A percentile compares a stretch with the other conserved stretches of the same genome.
These are phyloP conservation scores for Euura lappo DNA, from an alignment of 1,140 invertebrate genomes.

Conservation along the genomic window DNA sequence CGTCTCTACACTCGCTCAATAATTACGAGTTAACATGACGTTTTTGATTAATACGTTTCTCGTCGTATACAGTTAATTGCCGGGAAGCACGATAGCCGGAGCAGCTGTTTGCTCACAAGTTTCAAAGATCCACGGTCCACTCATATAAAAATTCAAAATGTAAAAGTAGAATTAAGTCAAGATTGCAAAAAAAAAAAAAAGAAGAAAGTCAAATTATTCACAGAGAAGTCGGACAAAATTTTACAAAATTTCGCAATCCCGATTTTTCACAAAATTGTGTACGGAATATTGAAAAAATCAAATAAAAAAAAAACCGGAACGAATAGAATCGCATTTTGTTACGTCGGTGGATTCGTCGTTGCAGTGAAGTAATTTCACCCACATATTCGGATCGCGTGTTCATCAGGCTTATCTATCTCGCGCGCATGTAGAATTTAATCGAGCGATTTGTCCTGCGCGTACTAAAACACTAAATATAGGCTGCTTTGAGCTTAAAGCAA, in stretches of 20 bases:
- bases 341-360: too few relatives aligned
- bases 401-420: too few relatives aligned
- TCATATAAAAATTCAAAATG: not conserved
- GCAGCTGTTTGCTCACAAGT: not conserved
- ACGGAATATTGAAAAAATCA: too few relatives aligned
- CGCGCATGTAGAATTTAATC: not conserved
- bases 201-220: not conserved
- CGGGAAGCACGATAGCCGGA: not conserved
- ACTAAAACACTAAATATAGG: not conserved
- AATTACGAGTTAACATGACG: slow-evolving; percentile 8
- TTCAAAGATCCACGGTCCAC: too few relatives aligned
- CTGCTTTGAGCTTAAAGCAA: too few relatives aligned
- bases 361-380: too few relatives aligned
- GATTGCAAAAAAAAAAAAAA: not conserved
- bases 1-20: not conserved
- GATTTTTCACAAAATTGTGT: too few relatives aligned
- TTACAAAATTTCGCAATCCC: too few relatives aligned
- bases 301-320: not conserved
- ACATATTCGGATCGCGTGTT: not conserved
- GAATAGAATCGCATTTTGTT: not conserved
- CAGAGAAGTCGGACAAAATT: too few relatives aligned
- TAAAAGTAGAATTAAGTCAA: too few relatives aligned
- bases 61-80: not conserved
- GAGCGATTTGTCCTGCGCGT: not conserved
- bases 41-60: slow-evolving; percentile 8